Conservation (phyloP, 2,888 invertebrate species). For the Pammene fasciana region DNA sequence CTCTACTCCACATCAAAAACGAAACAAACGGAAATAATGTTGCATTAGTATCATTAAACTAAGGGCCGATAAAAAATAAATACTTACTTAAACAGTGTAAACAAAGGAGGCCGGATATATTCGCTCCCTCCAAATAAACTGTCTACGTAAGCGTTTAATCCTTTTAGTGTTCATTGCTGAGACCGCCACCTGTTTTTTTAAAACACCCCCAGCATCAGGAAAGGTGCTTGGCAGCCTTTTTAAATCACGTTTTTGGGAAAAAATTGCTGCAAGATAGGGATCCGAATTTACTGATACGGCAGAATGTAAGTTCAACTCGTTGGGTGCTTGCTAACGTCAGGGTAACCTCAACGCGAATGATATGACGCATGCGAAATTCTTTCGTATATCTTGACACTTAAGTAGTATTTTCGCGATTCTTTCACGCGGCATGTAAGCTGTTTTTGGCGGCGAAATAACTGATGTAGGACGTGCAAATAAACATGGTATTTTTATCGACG, state of each 20-base stretch:
- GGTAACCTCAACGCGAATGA: slow-evolving; percentile 55
- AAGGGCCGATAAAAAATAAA: slow-evolving; percentile 57
- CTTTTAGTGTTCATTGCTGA: slow-evolving; percentile 58
- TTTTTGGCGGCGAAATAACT: slow-evolving; percentile 64
- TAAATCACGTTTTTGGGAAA: slow-evolving; percentile 72
- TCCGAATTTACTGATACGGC: slow-evolving; percentile 78
- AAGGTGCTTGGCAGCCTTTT: slow-evolving; percentile 57
- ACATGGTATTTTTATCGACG: slow-evolving; percentile 82
- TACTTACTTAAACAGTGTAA: slow-evolving; percentile 48
- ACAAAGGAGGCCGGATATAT: slow-evolving; percentile 49
- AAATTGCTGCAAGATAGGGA: slow-evolving; percentile 70
- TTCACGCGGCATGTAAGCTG: slow-evolving; percentile 55
- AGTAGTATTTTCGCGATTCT: slow-evolving; percentile 60
- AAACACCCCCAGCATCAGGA: slow-evolving; percentile 50
- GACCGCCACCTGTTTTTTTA: slow-evolving; percentile 57
- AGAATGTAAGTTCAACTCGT: slow-evolving; percentile 72
- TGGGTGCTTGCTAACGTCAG: slow-evolving; percentile 56
- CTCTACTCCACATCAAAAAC: slow-evolving; percentile 53
- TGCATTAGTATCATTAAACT: slow-evolving; percentile 58
- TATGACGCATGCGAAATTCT: slow-evolving; percentile 54
- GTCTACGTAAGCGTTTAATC: slow-evolving; percentile 55
- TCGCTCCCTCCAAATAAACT: slow-evolving; percentile 50
- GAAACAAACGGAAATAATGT: slow-evolving; percentile 51
- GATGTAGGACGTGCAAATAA: slow-evolving; percentile 84
- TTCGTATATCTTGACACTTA: slow-evolving; percentile 58